Base-by-base conservation (phyloP, 2,113 vertebrate genomes). In the Oryzias javanicus region DNA sequence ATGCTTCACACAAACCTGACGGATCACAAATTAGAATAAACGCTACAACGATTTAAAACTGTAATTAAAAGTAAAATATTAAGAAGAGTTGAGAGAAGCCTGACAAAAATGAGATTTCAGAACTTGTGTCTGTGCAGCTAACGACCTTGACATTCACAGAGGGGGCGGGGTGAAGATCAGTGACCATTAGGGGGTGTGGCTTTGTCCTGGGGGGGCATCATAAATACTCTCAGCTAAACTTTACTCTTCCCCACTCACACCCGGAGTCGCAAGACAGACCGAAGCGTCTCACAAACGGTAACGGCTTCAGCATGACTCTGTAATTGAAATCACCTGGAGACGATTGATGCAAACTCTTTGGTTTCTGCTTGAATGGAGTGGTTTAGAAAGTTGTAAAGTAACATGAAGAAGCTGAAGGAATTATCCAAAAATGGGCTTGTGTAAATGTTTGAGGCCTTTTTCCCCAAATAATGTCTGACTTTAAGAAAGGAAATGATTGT, bases 111-210 rank as follows among this genome's bases (percentile, higher is more conserved):
- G 18, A 54, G 51, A 44, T 29, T 49, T 4, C 52, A 67, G 42
- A 16, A 2, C n/a, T 18, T 49, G 24, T 5, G 54, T 42, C 55
- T 46, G 6, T 56, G 64, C 55, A 65, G 18, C 67, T 44, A 48
- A 59, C 57, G 85, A 92, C 90, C 89, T 91, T 92, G 89, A 91
- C 87, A 88, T 91, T 91, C 67, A 76, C 67, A 76, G 35, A 81
- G 47, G 67, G 78, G 90, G 87, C 70, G 88, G 61, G 59, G 60
- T 15, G 1, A 66, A 49, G 52, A 50, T 35, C 2, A 15, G 69
- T 55, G 66, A 50, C 40, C 50, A 22, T 6, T 6, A 20, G 58
- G 42, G 74, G 91, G 90, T 58, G 90, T 76, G 86, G 72, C 62
- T 25, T 35, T 35, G 35, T 60, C 0, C 35, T 27, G 42, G 6